phyloP scores from a whole-genome alignment of 1,140 invertebrate genomes.

The Charaxes varanes region DNA sequence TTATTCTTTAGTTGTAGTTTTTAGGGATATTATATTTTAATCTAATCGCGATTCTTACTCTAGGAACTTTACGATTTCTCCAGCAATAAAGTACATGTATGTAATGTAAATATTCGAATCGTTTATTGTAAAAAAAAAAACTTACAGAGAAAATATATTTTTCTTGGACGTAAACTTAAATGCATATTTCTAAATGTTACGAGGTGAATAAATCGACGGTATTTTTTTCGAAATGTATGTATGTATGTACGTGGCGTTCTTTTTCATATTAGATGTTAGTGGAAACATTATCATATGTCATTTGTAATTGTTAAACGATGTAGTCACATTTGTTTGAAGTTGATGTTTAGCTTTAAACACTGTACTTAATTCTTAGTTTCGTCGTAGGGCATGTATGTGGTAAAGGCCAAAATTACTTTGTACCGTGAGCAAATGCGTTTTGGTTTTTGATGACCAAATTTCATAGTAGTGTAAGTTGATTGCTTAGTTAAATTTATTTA shows the following conservation, averaged over 20 bases:
- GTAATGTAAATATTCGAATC: slow-evolving; percentile 65
- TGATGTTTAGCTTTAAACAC: slow-evolving; percentile 51
- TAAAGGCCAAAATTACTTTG: slow-evolving; percentile 52
- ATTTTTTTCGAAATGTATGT: slow-evolving; percentile 25
- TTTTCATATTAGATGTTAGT: slow-evolving; percentile 21
- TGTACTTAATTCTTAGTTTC: slow-evolving; percentile 52
- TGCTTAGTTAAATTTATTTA: slow-evolving; percentile 60
- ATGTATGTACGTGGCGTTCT: slow-evolving; percentile 26
- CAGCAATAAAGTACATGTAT: slow-evolving; percentile 64
- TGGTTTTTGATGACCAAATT: slow-evolving; percentile 59
- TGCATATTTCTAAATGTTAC: slow-evolving; percentile 50
- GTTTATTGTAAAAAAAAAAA: slow-evolving; percentile 69
- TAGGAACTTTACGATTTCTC: slow-evolving; percentile 58
- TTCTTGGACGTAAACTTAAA: slow-evolving; percentile 57
- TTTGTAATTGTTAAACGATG: slow-evolving; percentile 24
- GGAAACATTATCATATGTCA: slow-evolving; percentile 15
- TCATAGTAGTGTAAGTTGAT: slow-evolving; percentile 49
- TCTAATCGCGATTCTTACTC: slow-evolving; percentile 33
- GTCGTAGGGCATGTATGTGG: slow-evolving; percentile 36
- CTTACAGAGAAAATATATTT: slow-evolving; percentile 68
- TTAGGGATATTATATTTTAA: slow-evolving; percentile 56
- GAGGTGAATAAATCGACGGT: slow-evolving; percentile 29
- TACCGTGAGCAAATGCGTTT: slow-evolving; percentile 35
- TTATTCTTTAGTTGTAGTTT: slow-evolving; percentile 57
- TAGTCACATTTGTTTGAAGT: slow-evolving; percentile 43